Conservation (phyloP, 2,888 invertebrate genomes). For the Plusia festucae region DNA sequence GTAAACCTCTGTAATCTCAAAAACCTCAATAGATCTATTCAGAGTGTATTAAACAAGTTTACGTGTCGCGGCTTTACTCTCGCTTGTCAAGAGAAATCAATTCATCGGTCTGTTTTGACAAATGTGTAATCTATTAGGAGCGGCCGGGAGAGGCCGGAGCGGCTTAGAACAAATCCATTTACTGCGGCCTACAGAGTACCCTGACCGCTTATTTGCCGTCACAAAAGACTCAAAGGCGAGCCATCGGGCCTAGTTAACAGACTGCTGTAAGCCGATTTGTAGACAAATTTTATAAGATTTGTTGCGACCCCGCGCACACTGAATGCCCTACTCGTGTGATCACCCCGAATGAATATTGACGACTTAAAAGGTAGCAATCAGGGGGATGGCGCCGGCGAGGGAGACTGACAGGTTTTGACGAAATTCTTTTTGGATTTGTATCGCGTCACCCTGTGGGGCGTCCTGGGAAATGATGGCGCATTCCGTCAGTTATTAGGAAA, state of each 20-base stretch:
- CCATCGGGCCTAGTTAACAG: constrained; percentile 55
- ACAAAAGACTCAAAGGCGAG: constrained; percentile 60
- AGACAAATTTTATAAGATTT: constrained; percentile 61
- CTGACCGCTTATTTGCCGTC: constrained; percentile 56
- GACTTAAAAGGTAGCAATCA: constrained; percentile 53
- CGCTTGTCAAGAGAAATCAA: constrained; percentile 53
- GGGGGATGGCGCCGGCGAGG: constrained; percentile 6
- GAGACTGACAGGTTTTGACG: constrained; percentile 38
- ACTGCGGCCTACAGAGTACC: constrained; percentile 52
- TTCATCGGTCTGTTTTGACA: constrained; percentile 70
- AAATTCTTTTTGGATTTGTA: constrained; percentile 39
- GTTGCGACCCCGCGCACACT: constrained; percentile 45
- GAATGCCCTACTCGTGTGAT: constrained; percentile 44
- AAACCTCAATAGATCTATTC: constrained; percentile 26
- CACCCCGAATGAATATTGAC: constrained; percentile 51
- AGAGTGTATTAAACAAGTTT: constrained; percentile 15
- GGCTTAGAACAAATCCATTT: constrained; percentile 70
- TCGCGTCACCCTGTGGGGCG: constrained; percentile 37
- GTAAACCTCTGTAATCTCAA: background rate
- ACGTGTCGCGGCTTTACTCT: constrained; percentile 25
- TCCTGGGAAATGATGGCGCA: constrained; percentile 52
- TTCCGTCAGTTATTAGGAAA: constrained; percentile 38
- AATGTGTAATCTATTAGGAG: constrained; percentile 73
- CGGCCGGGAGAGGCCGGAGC: constrained; percentile 55
- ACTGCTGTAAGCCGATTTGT: constrained; percentile 60